Evolutionary conservation across 2,797 vertebrate species (phyloP).

Genomic region (Echiichthys vipera): DNA sequence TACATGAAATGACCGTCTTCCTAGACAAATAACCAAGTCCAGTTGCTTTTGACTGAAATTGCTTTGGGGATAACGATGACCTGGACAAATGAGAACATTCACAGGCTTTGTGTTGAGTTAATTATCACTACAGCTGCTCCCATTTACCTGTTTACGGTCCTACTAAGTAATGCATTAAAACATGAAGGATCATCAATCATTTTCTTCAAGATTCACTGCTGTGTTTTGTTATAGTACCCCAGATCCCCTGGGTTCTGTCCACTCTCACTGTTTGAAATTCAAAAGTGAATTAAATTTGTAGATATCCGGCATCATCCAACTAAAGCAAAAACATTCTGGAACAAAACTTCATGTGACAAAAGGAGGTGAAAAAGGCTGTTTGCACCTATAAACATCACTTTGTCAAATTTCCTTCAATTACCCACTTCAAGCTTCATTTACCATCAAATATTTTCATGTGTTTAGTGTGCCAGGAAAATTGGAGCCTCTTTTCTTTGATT

Average conservation of each 20-base stretch:
- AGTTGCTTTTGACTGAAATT: too few relatives aligned
- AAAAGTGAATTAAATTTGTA: background rate
- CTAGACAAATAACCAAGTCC: too few relatives aligned
- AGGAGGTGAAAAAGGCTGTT: background rate
- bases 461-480: background rate
- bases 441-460: background rate
- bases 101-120: background rate
- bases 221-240: conserved; percentile 2
- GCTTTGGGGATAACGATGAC: too few relatives aligned
- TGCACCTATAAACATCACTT: too few relatives aligned
- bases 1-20: too few relatives aligned
- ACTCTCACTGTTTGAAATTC: background rate
- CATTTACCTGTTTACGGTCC: background rate
- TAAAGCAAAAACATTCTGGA: conserved; percentile 1
- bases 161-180: conserved; percentile 7
- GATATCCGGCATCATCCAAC: background rate
- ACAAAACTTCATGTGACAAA: background rate
- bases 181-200: conserved; percentile 3
- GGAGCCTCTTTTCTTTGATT: background rate
- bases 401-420: background rate
- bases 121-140: background rate
- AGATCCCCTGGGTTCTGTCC: conserved; percentile 2
- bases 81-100: too few relatives aligned
- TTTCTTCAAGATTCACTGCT: background rate
- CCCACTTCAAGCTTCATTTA: conserved; percentile 7